phyloP scores from a whole-genome alignment of 2,113 vertebrate species.

The Morone chrysops region DNA sequence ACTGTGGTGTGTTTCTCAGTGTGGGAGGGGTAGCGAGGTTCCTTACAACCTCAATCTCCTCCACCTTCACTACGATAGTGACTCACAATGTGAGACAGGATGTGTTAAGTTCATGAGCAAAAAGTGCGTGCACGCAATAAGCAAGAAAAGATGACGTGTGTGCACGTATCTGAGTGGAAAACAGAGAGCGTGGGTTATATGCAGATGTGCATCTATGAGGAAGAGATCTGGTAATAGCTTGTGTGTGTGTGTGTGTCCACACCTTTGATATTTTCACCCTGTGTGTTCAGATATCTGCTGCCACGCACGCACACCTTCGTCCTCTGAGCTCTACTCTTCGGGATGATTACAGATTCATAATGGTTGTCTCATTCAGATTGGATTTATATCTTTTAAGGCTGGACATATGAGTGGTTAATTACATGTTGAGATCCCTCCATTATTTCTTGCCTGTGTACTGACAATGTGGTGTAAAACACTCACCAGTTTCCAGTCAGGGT shows the following conservation, averaged over 20 bases:
- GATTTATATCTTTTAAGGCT: not conserved
- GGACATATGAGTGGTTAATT: not conserved
- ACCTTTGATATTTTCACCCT: not conserved
- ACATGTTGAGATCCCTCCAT: not conserved
- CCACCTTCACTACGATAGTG: conserved; percentile 5
- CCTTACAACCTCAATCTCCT: conserved; percentile 1
- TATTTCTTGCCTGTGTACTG: not conserved
- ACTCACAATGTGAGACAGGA: conserved; percentile 61
- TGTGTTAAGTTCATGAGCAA: conserved; percentile 42
- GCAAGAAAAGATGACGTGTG: conserved; percentile 32
- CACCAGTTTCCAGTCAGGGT: not conserved
- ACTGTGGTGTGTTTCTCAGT: conserved; percentile 5
- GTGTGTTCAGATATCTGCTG: not conserved
- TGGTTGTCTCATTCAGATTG: not conserved
- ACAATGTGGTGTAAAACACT: not conserved
- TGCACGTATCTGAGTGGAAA: not conserved
- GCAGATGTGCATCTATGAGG: not conserved
- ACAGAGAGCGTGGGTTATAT: conserved; percentile 28
- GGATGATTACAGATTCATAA: not conserved
- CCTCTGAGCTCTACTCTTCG: not conserved
- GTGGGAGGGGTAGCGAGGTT: conserved; percentile 29
- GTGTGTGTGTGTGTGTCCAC: not conserved
- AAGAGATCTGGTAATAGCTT: not conserved
- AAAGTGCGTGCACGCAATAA: conserved; percentile 18
- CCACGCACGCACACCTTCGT: not conserved